Conservation (phyloP, 92 coral and sea anemone species). For the Umimayanthus chanpuru region DNA sequence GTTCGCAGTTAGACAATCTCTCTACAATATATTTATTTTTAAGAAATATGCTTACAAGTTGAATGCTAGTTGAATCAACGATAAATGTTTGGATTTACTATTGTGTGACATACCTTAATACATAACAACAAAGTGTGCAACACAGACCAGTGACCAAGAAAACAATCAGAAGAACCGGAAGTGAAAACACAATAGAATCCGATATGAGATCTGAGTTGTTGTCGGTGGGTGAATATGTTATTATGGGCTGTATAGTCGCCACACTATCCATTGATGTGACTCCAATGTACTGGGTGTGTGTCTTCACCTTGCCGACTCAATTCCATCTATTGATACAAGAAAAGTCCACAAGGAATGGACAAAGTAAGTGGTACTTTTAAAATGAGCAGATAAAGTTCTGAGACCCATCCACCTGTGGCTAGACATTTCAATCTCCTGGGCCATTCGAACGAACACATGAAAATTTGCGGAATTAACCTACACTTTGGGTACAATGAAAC, state of each 20-base stretch:
- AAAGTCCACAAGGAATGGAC: background rate
- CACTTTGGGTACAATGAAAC: no score
- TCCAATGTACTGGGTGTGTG: background rate
- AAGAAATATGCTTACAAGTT: no score
- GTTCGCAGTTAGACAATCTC: no score
- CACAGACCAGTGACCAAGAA: conserved; percentile 68
- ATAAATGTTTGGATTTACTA: no score
- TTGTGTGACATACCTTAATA: conserved; percentile 60
- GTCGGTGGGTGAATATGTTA: background rate
- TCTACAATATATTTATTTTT: no score
- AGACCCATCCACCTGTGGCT: no score
- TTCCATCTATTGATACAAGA: background rate
- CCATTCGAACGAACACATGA: no score
- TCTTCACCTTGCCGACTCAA: background rate
- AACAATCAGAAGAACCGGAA: conserved; percentile 67
- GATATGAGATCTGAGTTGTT: conserved; percentile 8
- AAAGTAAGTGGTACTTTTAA: no score
- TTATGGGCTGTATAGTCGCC: background rate
- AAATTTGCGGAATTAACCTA: no score
- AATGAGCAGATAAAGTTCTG: no score
- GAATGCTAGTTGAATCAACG: no score
- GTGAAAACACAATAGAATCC: conserved; percentile 51
- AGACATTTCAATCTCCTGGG: no score
- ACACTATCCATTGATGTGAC: background rate
- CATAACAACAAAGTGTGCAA: conserved; percentile 79